Percentiles rank a stretch among this genome's conserved stretches.
phyloP scores from a whole-genome alignment of 2,888 invertebrate species.

The Entomobrya multifasciata region DNA sequence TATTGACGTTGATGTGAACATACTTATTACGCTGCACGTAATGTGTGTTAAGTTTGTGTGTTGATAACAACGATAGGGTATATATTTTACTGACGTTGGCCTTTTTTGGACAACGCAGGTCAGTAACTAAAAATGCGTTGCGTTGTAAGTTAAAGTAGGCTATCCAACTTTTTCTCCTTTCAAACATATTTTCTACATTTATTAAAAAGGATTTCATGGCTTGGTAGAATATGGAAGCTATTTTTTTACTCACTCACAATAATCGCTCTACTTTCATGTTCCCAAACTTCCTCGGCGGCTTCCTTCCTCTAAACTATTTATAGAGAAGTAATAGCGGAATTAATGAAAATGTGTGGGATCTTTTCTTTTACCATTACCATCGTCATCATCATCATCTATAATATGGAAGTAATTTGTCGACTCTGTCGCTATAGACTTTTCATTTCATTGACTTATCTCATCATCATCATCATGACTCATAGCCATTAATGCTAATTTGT shows the following conservation, averaged over 20 bases:
- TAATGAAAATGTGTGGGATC: constrained; percentile 43
- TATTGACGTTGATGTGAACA: too few relatives aligned
- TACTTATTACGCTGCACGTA: background rate
- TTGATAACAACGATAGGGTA: background rate
- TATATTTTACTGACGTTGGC: constrained; percentile 41
- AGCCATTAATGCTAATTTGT: background rate
- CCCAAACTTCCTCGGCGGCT: constrained; percentile 43
- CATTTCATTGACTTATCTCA: background rate
- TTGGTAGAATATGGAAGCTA: background rate
- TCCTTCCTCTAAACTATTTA: constrained; percentile 34
- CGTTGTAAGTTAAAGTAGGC: background rate
- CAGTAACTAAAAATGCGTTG: constrained; percentile 47
- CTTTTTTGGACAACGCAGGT: constrained; percentile 64
- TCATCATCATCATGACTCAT: constrained; percentile 4
- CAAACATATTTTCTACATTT: background rate
- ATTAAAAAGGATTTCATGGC: too few relatives aligned
- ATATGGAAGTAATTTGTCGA: constrained; percentile 8
- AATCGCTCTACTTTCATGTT: constrained; percentile 41
- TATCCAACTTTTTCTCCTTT: constrained; percentile 2
- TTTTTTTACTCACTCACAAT: background rate
- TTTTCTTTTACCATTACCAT: constrained; percentile 32
- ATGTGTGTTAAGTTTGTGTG: constrained; percentile 5
- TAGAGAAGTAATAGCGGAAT: constrained; percentile 35
- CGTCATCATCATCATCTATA: background rate
- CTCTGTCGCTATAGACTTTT: background rate